Evolutionary conservation across 2,888 invertebrate genomes (phyloP), one percentile per base, ranked within the genome.

Genomic region (Melangyna quadrimaculata): DNA sequence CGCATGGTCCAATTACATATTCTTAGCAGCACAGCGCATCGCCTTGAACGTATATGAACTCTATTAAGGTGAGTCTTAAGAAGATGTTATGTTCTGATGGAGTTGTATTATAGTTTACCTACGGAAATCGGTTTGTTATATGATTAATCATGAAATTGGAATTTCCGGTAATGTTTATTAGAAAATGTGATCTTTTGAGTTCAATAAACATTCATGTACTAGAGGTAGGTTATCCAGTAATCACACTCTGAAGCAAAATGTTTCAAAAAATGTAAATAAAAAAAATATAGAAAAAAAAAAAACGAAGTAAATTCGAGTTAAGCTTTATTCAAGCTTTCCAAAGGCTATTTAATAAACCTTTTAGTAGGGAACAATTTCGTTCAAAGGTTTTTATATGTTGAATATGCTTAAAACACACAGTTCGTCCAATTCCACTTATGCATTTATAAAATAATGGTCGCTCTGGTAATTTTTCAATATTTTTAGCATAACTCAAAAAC

Each of bases 41-140:
- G 14, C 45, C 19, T 32, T 65, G 27, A 45, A 65, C 19, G 67
- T 22, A 35, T 29, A 32, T 67, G 48, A 67, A 67, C 67, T 67
- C 17, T 67, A 24, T 67, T 24, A 51, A 67, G 48, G 67, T 67
- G 67, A 67, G 51, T 9, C 22, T n/a, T n/a, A n/a, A n/a, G n/a
- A 51, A 45, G 65, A 45, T 45, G 65, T 65, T 45, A 45, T 65
- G 17, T 22, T 4, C 4, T 19, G 9, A 22, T 19, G 24, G 1
- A 14, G 2, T 8, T 22, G 4, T 14, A 8, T n/a, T 9, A n/a
- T 40, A 17, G 40, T n/a, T 12, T 3, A 12, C 17, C n/a, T 27
- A 17, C 19, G 14, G 27, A 43, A 43, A 43, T 43, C 27, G 12
- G 7, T 29, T 45, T 32, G 14, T 2, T 45, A 29, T 22, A 37